Evolutionary conservation across 1,140 invertebrate species (phyloP), one percentile per base, ranked within the genome.

Genomic region (Zaprionus ghesquierei): DNA sequence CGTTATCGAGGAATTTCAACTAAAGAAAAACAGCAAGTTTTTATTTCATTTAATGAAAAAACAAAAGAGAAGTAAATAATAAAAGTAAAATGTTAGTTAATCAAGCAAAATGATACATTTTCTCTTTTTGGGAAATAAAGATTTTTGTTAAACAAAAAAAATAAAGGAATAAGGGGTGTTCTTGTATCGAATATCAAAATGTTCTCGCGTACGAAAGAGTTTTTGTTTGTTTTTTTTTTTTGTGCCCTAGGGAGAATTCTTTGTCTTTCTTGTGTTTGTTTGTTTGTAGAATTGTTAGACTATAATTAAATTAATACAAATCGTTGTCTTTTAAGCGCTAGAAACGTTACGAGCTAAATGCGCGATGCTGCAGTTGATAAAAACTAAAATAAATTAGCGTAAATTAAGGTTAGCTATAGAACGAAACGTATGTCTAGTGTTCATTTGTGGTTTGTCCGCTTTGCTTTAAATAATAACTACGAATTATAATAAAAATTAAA

Each of bases 161-260:
- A 79, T 31, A 55, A 53, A 46, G 31, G 20, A 75, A 63, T 58
- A 69, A 46, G 59, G 27, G 23, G 61, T 62, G 70, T 71, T 63
- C 64, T 58, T 50, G n/a, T 38, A 59, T 66, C 41, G 27, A 79
- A 80, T 38, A 59, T 66, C 41, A 20, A 79, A 80, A 80, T 78
- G 35, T 15, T 15, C 35, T 41, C 35, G 35, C 35, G 35, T 41
- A 41, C 18, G 41, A 46, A 44, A 38, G 35, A 41, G 35, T 63
- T 53, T 64, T 72, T 66, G 68, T 72, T 54, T 54, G 44, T 73
- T 46, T 66, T 66, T 65, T 62, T 62, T 53, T 51, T 77, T 90
- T 90, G 87, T 74, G 89, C 82, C 87, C 87, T 87, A 77, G 82
- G 82, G 87, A 90, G 87, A 90, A 90, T 90, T 90, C 89, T 90